Base-by-base conservation (phyloP, 2,113 vertebrate genomes). In the Hoplias malabaricus region DNA sequence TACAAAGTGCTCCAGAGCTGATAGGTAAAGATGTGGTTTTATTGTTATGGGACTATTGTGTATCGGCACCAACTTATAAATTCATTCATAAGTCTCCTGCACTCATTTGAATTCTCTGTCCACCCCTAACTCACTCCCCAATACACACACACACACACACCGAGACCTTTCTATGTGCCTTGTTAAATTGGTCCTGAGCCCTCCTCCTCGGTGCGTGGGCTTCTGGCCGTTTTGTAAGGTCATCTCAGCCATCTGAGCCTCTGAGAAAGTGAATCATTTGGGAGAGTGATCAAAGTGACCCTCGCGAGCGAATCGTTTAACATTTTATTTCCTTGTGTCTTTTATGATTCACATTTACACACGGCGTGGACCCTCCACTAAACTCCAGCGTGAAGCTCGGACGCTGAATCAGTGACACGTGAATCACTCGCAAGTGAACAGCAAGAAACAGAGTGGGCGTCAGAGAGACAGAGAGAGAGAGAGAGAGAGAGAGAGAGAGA, bases 221-320 rank as follows among this genome's bases (percentile, higher is more conserved):
- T 59, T 79, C 27, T 40, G 40, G 21, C 79, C 50, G 31, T 66
- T 65, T 79, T 68, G 42, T 80, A 70, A 80, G 67, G 73, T 77
- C 77, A 77, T 59, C 12, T 34, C 48, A 70, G 77, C 69, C 77
- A 77, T 83, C 73, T 77, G 78, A 80, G 43, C 14, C 31, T 77
- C 73, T 83, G 81, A 77, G 69, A 69, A 76, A 77, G 38, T 72
- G 62, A 83, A 83, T 77, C 73, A 83, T 71, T 71, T 9, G 43
- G 68, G 61, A 53, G 59, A 76, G 68, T 69, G 43, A 77, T 76
- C 68, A 50, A 48, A 46, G 21, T 59, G 62, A 48, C 27, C 68
- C 77, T 71, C 4, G 16, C 25, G 16, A 81, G 73, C 73, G 43
- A 80, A 72, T 40, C 40, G 23, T 59, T 75, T 68, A 70, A 67